Base-by-base conservation (phyloP, 1,140 invertebrate genomes). In the Procambarus virginalis region DNA sequence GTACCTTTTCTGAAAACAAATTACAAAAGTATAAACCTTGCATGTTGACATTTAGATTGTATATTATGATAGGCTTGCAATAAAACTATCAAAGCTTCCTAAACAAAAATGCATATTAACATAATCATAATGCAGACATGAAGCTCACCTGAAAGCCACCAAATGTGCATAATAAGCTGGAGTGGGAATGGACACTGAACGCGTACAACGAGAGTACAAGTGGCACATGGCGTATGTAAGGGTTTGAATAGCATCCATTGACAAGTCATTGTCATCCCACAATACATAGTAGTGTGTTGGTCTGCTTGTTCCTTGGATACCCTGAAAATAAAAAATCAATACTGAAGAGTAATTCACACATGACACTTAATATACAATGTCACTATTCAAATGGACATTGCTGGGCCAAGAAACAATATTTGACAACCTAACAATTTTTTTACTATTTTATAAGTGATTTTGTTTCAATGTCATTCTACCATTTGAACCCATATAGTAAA, bases 91-190 rank as follows among this genome's bases (percentile, higher is more conserved):
- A 68, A 68, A 68, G n/a, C 64, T 77, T 17, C 17, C 17, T 77
- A 45, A 45, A 3, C 2, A 79, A 22, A 48, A n/a, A 79, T 79
- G 2, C 34, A 0, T 79, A 10, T 79, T 6, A 2, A 8, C 17
- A 78, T 20, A 45, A n/a, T 68, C n/a, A 68, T n/a, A 14, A 2
- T 46, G 45, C 3, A 80, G 10, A 10, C 9, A 14, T 6, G 49
- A 80, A n/a, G 70, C 80, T 64, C 64, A 85, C 76, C 98, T 94
- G 86, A 96, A 96, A 20, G 97, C 97, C 20, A 96, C 97, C 85
- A 98, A 95, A 95, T 99, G 97, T 46, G 98, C 97, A 94, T 99
- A 98, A 94, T 99, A 98, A 0, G 97, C 98, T 2, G 98, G 97
- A 2, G 98, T 96, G 2, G 98, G 98, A 95, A 98, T 98, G 10